Evolutionary conservation across 2,113 vertebrate species (phyloP).

Genomic region (Corvus hawaiiensis): DNA sequence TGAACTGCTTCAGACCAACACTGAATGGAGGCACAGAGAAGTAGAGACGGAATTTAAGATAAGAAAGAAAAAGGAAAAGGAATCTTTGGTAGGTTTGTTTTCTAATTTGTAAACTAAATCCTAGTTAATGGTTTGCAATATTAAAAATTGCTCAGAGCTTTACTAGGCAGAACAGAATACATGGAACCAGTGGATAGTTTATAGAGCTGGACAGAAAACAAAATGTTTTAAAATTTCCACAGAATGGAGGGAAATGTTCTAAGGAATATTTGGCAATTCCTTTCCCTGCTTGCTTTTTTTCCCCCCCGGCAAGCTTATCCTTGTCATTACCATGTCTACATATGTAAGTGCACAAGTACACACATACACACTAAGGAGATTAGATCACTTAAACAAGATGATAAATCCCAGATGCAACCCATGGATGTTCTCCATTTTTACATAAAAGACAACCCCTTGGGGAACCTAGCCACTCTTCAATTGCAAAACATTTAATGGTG

Average conservation of each 20-base stretch:
- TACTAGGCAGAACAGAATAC: not conserved
- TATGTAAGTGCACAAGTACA: not conserved
- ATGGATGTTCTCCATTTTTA: not conserved
- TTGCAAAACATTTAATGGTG: slow-evolving; percentile 16
- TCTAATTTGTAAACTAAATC: not conserved
- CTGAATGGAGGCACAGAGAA: not conserved
- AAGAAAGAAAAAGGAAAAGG: not conserved
- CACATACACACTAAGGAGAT: not conserved
- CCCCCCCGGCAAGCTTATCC: not conserved
- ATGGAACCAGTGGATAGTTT: not conserved
- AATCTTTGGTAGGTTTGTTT: not conserved
- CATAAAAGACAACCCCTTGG: not conserved
- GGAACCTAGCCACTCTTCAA: not conserved
- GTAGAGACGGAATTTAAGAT: not conserved
- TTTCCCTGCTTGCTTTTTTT: not conserved
- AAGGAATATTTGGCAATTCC: not conserved
- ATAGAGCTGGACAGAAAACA: not conserved
- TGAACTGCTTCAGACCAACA: not conserved
- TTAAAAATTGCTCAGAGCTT: not conserved
- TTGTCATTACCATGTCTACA: not conserved
- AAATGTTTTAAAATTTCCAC: not conserved
- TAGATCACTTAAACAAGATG: slow-evolving; percentile 1
- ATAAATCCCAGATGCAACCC: slow-evolving; percentile 38
- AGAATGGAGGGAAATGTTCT: not conserved
- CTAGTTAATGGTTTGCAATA: not conserved